Percentiles rank a stretch among this genome's conserved stretches.
Conservation (phyloP, 1,140 invertebrate species). For the Conus betulinus region DNA sequence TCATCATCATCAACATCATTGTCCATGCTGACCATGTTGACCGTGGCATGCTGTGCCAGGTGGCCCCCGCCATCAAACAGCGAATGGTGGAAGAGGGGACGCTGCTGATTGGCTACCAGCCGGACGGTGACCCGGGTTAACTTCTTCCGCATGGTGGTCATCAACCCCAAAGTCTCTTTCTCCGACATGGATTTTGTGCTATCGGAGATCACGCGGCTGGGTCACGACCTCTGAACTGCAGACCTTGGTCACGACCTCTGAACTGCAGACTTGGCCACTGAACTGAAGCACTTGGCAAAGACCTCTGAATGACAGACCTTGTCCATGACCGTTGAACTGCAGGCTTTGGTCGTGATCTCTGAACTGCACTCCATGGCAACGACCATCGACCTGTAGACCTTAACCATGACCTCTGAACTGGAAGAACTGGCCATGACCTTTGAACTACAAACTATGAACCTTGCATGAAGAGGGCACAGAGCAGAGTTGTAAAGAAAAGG, state of each 20-base stretch:
- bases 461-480: no score
- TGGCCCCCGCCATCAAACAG: slow-evolving; percentile 94
- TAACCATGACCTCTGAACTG: no score
- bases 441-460: no score
- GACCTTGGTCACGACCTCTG: no score
- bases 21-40: background rate
- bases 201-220: slow-evolving; percentile 93
- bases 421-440: no score
- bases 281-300: no score
- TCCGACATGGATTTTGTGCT: slow-evolving; percentile 94
- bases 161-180: slow-evolving; percentile 92
- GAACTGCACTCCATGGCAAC: background rate
- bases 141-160: slow-evolving; percentile 99
- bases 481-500: no score
- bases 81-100: slow-evolving; percentile 98
- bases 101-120: slow-evolving; percentile 98
- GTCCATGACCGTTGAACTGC: background rate
- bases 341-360: background rate
- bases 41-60: slow-evolving; percentile 77
- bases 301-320: no score
- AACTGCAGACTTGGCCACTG: no score
- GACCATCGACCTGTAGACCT: no score
- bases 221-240: slow-evolving; percentile 79
- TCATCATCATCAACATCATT: background rate
- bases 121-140: slow-evolving; percentile 91